These are phyloP conservation scores for Parauchenoglanis punctatus DNA, from an alignment of 2,797 vertebrate genomes.

Conservation along the genomic window DNA sequence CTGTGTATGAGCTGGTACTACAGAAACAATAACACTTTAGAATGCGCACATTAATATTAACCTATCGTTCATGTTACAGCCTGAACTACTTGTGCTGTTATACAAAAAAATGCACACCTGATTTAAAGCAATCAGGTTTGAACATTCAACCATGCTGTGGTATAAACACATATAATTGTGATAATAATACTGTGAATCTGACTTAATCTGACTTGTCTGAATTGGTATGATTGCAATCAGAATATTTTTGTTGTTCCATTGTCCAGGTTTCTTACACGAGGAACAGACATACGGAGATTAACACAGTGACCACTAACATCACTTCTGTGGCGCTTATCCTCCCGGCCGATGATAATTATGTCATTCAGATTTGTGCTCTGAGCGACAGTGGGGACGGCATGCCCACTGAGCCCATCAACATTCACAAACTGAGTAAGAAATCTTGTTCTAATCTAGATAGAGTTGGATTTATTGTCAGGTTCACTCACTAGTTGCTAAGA, in stretches of 20 bases:
- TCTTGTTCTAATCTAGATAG: neutral
- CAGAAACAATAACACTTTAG: neutral
- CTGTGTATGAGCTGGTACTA: neutral
- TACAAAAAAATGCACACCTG: neutral
- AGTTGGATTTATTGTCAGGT: neutral
- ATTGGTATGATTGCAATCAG: neutral
- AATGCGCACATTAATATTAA: neutral
- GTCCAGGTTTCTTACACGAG: constrained; percentile 87
- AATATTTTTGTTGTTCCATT: neutral
- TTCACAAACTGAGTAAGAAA: constrained; percentile 87
- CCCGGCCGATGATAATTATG: constrained; percentile 82
- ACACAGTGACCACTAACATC: constrained; percentile 78
- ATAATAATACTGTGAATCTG: neutral
- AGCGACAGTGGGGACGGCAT: constrained; percentile 88
- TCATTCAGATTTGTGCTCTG: constrained; percentile 84
- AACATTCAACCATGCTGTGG: neutral
- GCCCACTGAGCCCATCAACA: constrained; percentile 85
- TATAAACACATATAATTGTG: neutral
- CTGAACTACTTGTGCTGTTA: neutral
- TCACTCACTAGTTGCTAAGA: neutral
- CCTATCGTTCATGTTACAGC: neutral
- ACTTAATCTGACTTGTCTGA: neutral
- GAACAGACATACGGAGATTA: constrained; percentile 77
- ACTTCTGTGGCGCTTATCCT: constrained; percentile 86
- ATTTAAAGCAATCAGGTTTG: neutral